phyloP scores from a whole-genome alignment of 1,140 invertebrate genomes.

The Lucilia cuprina region DNA sequence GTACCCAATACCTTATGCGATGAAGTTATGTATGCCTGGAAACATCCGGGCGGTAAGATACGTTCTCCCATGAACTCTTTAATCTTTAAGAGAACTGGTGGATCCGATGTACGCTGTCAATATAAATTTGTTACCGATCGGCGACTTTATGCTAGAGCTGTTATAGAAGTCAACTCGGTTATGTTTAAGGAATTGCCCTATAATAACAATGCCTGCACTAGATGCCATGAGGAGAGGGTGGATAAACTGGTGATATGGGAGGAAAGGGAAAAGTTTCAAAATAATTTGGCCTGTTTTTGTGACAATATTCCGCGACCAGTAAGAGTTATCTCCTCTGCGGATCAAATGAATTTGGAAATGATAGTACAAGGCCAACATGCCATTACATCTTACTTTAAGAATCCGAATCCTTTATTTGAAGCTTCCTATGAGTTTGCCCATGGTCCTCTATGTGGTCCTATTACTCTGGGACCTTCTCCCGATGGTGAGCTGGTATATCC shows the following conservation, averaged over 20 bases:
- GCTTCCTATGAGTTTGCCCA: slow-evolving; percentile 88
- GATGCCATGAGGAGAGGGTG: slow-evolving; percentile 83
- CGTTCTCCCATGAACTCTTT: slow-evolving; percentile 84
- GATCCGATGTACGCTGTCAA: slow-evolving; percentile 76
- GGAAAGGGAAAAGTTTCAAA: slow-evolving; percentile 64
- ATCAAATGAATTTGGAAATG: slow-evolving; percentile 78
- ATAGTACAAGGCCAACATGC: slow-evolving; percentile 82
- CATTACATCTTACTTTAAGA: slow-evolving; percentile 86
- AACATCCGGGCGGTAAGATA: slow-evolving; percentile 72
- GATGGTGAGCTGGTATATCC: slow-evolving; percentile 87
- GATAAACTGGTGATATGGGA: slow-evolving; percentile 83
- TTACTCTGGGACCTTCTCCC: slow-evolving; percentile 75
- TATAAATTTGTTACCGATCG: slow-evolving; percentile 84
- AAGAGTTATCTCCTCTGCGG: slow-evolving; percentile 76
- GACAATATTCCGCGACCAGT: slow-evolving; percentile 69
- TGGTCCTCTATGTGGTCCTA: slow-evolving; percentile 83
- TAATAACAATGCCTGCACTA: slow-evolving; percentile 78
- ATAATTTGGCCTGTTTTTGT: slow-evolving; percentile 70
- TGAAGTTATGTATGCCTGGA: slow-evolving; percentile 84
- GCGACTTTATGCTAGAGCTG: slow-evolving; percentile 79
- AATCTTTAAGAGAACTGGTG: slow-evolving; percentile 77
- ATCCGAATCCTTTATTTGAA: slow-evolving; percentile 79
- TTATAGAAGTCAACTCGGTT: slow-evolving; percentile 66
- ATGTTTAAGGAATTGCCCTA: slow-evolving; percentile 74
- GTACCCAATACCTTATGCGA: slow-evolving; percentile 82